Evolutionary conservation across 2,888 invertebrate genomes (phyloP), one percentile per base, ranked within the genome.

Genomic region (Horisme vitalbata): DNA sequence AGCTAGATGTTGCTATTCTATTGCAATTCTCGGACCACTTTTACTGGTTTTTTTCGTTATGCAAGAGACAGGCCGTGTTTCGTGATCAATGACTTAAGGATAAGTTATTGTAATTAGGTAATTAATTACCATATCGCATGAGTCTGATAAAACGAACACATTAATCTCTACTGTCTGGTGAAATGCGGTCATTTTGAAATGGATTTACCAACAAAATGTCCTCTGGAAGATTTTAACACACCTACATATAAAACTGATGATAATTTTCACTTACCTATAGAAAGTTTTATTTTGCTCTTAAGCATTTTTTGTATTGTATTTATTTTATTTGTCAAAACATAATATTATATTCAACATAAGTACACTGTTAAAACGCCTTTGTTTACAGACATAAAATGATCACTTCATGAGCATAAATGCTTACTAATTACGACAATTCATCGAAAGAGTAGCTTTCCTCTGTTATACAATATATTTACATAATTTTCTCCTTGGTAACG

Each of bases 11-110:
- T 5, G 6, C 5, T 55, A 53, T 63, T 35, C 57, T 63, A 63
- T 65, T 61, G 73, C 68, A 76, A 75, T 61, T 52, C 65, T 59
- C 62, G 59, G 52, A 70, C 74, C 68, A 76, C 74, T 72, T 77
- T 75, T 79, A 78, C 76, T 63, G 61, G 61, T 75, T 73, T 74
- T 63, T 48, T 47, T 18, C 51, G 53, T 80, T 79, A 75, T 61
- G 62, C 70, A 81, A 85, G 53, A 53, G 61, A 75, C 79, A 67
- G 72, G 75, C 74, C 76, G 69, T 66, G 70, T 71, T 75, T 79
- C 79, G 80, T 82, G 83, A 84, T 80, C 77, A 82, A 83, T 84
- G 79, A 75, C 78, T 81, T 75, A 77, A 66, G 82, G 77, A 83
- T 83, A 79, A 75, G 63, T 72, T 79, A 79, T 76, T 65, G 74